phyloP scores from a whole-genome alignment of 2,888 invertebrate genomes.

The Drosophila emarginata region DNA sequence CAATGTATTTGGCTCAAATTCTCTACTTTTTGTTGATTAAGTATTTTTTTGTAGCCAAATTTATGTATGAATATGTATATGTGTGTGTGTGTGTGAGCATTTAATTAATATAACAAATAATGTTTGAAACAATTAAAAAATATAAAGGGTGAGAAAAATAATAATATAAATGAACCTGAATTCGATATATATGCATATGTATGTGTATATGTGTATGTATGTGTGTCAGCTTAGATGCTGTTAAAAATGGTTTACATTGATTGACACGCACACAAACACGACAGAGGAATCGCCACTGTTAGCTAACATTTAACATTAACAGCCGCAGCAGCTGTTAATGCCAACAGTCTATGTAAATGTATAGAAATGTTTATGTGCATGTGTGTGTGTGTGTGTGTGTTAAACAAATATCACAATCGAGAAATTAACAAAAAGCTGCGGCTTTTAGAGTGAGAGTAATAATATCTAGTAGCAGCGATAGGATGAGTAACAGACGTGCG shows the following conservation, averaged over 20 bases:
- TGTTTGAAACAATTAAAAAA: constrained; percentile 23
- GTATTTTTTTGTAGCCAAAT: constrained; percentile 66
- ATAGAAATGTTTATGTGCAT: constrained; percentile 25
- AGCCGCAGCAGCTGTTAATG: constrained; percentile 61
- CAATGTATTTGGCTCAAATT: constrained; percentile 62
- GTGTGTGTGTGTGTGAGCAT: constrained; percentile 4
- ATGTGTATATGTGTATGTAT: neutral
- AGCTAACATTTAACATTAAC: constrained; percentile 50
- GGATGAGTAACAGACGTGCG: neutral
- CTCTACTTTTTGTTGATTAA: constrained; percentile 63
- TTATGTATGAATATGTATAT: constrained; percentile 20
- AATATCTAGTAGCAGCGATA: constrained; percentile 39
- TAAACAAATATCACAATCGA: constrained; percentile 77
- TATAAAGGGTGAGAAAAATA: neutral
- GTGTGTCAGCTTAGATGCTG: constrained; percentile 30
- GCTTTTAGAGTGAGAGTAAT: constrained; percentile 36
- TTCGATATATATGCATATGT: neutral
- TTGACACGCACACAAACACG: too few species aligned
- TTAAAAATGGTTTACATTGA: constrained; percentile 37
- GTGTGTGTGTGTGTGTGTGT: constrained; percentile 49
- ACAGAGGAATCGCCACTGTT: neutral
- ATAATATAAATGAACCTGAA: constrained; percentile 6
- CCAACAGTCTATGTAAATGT: constrained; percentile 42
- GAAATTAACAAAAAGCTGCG: constrained; percentile 77
- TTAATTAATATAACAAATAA: constrained; percentile 11